Percentiles rank a stretch among this genome's conserved stretches.
These are phyloP conservation scores for Polia nebulosa DNA, from an alignment of 2,888 invertebrate species.

Conservation along the genomic window DNA sequence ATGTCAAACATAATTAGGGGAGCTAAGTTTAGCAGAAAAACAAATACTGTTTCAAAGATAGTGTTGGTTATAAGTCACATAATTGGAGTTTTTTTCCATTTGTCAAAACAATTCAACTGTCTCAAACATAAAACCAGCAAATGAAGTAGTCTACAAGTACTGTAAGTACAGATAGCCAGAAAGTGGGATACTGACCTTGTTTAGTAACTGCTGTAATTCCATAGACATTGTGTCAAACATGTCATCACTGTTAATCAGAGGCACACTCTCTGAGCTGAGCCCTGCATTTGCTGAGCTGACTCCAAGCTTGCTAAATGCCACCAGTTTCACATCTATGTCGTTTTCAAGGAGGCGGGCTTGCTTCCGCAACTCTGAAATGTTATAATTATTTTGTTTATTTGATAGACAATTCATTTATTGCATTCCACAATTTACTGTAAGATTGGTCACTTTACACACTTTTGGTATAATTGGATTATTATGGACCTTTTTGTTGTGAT, in stretches of 20 bases:
- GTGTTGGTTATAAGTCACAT: too few species aligned
- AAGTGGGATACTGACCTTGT: slow-evolving; percentile 91
- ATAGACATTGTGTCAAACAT: slow-evolving; percentile 98
- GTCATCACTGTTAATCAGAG: slow-evolving; percentile 96
- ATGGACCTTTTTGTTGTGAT: not conserved
- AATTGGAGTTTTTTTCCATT: too few species aligned
- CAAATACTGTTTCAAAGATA: too few species aligned
- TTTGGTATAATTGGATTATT: not conserved
- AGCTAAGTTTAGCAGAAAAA: too few species aligned
- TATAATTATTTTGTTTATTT: not conserved
- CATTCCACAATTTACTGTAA: not conserved
- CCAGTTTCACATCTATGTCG: slow-evolving; percentile 98
- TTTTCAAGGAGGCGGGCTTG: slow-evolving; percentile 98
- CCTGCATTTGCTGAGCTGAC: slow-evolving; percentile 91
- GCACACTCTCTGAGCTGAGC: slow-evolving; percentile 94
- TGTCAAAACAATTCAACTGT: not conserved
- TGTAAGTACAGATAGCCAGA: not conserved
- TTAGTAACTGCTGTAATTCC: slow-evolving; percentile 97
- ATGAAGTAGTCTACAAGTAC: not conserved
- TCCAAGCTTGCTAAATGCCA: slow-evolving; percentile 98
- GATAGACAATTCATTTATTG: not conserved
- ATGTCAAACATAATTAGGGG: too few species aligned
- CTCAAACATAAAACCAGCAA: not conserved
- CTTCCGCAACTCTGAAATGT: slow-evolving; percentile 95
- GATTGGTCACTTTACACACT: not conserved